A percentile compares a stretch with the other conserved stretches of the same genome.
These are phyloP conservation scores for Mugil cephalus DNA, from an alignment of 2,113 vertebrate genomes.

Conservation along the genomic window DNA sequence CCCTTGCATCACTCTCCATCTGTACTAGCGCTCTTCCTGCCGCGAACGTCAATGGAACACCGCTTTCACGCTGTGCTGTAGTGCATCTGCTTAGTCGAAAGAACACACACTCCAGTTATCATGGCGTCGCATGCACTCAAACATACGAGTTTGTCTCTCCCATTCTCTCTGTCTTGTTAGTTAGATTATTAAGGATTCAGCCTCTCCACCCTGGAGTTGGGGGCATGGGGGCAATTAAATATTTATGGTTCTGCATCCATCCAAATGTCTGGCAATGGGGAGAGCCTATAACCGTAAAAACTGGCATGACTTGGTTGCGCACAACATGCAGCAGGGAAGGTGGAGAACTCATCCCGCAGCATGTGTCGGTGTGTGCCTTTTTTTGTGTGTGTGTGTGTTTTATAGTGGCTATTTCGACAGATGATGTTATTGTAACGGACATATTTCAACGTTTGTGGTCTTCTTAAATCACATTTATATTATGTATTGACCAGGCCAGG, in stretches of 20 bases:
- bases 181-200: slow-evolving; percentile 56
- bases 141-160: slow-evolving; percentile 13
- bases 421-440: slow-evolving; percentile 40
- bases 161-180: slow-evolving; percentile 46
- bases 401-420: slow-evolving; percentile 22
- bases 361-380: slow-evolving; percentile 26
- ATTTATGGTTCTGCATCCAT: slow-evolving; percentile 79
- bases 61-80: slow-evolving; percentile 38
- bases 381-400: slow-evolving; percentile 33
- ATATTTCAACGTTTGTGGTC: slow-evolving; percentile 34
- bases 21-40: slow-evolving; percentile 4
- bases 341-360: slow-evolving; percentile 44
- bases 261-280: slow-evolving; percentile 65
- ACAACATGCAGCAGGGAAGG: slow-evolving; percentile 48
- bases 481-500: not conserved
- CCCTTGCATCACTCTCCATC: not conserved
- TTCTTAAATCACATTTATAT: slow-evolving; percentile 7
- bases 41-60: slow-evolving; percentile 44
- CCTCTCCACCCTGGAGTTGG: slow-evolving; percentile 42
- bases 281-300: slow-evolving; percentile 69
- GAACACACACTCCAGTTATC: slow-evolving; percentile 8
- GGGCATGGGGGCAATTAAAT: slow-evolving; percentile 71
- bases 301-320: slow-evolving; percentile 65
- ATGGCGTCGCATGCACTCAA: slow-evolving; percentile 2
- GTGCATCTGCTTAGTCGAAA: slow-evolving; percentile 37